Conservation (phyloP, 92 coral and sea anemone genomes). For the Porites divaricata region DNA sequence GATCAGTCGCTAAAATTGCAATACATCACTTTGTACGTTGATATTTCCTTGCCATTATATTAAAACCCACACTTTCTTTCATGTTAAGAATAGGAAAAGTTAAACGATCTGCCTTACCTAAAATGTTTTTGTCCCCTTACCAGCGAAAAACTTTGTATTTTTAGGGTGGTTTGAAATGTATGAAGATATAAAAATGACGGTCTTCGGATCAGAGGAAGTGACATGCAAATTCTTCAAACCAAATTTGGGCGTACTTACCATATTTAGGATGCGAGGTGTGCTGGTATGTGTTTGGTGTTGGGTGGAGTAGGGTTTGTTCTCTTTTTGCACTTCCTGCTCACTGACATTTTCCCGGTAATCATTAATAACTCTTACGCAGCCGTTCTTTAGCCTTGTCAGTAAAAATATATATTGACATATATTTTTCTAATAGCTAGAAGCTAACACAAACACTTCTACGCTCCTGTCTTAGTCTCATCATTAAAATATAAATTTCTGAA, state of each 20-base stretch:
- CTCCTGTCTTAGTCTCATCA: no score
- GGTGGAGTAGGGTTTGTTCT: background rate
- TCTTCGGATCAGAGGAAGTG: constrained; percentile 52
- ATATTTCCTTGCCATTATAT: background rate
- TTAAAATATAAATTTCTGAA: no score
- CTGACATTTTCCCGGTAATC: constrained; percentile 17
- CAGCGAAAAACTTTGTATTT: background rate
- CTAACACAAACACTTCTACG: no score
- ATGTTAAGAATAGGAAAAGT: background rate
- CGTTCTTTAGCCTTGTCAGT: background rate
- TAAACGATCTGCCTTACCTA: background rate
- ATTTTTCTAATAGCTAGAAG: no score
- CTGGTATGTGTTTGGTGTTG: background rate
- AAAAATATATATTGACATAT: no score
- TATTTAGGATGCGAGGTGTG: constrained; percentile 33
- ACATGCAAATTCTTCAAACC: constrained; percentile 58
- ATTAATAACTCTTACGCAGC: background rate
- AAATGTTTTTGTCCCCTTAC: background rate
- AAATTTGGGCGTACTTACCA: constrained; percentile 60
- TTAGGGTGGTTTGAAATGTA: constrained; percentile 2
- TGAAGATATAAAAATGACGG: background rate
- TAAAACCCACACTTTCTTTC: background rate
- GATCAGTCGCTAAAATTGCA: no score
- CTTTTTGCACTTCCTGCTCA: background rate
- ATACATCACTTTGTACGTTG: no score